Evolutionary conservation across 2,888 invertebrate genomes (phyloP), one percentile per base, ranked within the genome.

Genomic region (Caenorhabditis zanzibari): DNA sequence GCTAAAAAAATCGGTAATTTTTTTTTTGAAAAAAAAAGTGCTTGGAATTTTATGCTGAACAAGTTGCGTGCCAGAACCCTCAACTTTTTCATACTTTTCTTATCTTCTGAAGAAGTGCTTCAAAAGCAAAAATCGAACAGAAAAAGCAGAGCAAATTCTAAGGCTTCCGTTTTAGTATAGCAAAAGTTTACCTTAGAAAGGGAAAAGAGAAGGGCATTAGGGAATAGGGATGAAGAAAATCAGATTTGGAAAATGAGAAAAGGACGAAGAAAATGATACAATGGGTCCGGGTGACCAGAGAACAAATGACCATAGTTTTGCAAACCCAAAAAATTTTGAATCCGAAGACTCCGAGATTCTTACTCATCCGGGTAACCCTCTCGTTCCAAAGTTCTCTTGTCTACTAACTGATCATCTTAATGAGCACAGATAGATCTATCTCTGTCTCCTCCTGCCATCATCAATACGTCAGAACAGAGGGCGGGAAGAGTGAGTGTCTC

Each of bases 381-480:
- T n/a, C 22, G 19, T 52, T 12, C n/a, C 19, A 19, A 19, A 44
- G 5, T n/a, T n/a, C n/a, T n/a, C 14, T 26, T 54, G 26, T 14
- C 54, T 16, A 19, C 26, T 26, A 26, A 12, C 26, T 19, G 58
- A 58, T 58, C 58, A 58, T 58, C 58, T 32, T 58, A 58, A 58
- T 58, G 58, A 58, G 58, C 58, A 58, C 14, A 58, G 19, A 24
- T 22, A 22, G 19, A 54, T 54, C 47, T 26, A 58, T 58, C 58
- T 32, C 58, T 54, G 22, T 26, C 58, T 58, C 32, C 54, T 24
- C 54, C 54, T 24, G 10, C 22, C 52, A 38, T 52, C 52, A 54
- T 58, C 58, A 58, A 58, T 58, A 58, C 58, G 58, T 58, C 58
- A 58, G 58, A 58, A 58, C 5, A 54, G 47, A 47, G 22, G 14